Percentiles rank a stretch among this genome's conserved stretches.
Evolutionary conservation across 2,113 vertebrate species (phyloP).

Genomic region (Pseudonaja textilis): DNA sequence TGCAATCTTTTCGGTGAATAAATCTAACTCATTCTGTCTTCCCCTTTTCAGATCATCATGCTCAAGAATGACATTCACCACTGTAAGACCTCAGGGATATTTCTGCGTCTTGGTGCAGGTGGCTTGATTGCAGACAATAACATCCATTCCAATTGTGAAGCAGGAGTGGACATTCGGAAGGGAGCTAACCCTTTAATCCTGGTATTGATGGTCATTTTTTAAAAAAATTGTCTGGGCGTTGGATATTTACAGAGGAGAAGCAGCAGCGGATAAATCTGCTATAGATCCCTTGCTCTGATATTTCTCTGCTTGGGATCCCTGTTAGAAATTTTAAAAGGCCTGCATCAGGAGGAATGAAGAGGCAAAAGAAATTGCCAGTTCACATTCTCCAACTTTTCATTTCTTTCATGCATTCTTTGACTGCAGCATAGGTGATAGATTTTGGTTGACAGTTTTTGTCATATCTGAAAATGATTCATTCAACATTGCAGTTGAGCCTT

Average conservation of each 20-base stretch:
- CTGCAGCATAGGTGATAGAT: background rate
- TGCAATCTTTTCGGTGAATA: no score
- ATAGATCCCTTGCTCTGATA: background rate
- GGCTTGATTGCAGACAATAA: slow-evolving; percentile 85
- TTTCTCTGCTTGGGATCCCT: background rate
- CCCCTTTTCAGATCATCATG: slow-evolving; percentile 78
- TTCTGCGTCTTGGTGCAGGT: slow-evolving; percentile 81
- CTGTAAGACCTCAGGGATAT: slow-evolving; percentile 82
- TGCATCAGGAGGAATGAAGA: background rate
- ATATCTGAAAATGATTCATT: background rate
- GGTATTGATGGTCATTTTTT: slow-evolving; percentile 60
- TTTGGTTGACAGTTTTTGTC: background rate
- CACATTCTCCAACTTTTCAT: background rate
- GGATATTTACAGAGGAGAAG: background rate
- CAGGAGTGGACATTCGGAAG: slow-evolving; percentile 83
- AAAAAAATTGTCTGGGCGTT: no score
- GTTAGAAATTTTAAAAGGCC: background rate
- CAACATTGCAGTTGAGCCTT: background rate
- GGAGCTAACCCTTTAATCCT: slow-evolving; percentile 83
- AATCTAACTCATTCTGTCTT: background rate
- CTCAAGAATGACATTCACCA: slow-evolving; percentile 83
- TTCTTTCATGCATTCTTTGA: background rate
- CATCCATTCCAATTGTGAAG: slow-evolving; percentile 83
- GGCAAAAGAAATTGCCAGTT: background rate
- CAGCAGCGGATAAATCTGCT: background rate